Percentiles rank a stretch among this genome's conserved stretches.
These are phyloP conservation scores for Vidua chalybeata DNA, from an alignment of 2,113 vertebrate species.

Conservation along the genomic window DNA sequence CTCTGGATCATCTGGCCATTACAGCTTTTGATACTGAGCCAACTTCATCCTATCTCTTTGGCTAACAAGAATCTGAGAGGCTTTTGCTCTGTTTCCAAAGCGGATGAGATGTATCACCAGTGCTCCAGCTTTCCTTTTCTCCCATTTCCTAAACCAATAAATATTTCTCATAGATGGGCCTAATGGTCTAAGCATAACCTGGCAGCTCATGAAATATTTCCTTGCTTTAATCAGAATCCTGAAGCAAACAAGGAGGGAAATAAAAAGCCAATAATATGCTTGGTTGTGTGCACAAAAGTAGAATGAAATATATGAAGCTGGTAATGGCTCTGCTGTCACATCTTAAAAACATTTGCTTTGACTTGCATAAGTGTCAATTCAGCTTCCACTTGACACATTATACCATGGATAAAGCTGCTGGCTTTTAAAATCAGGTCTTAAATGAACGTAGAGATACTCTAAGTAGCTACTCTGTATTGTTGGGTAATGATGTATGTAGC, in stretches of 20 bases:
- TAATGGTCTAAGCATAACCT: conserved; percentile 58
- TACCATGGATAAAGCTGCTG: conserved; percentile 10
- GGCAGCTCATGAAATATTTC: conserved; percentile 58
- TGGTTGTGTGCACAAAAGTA: conserved; percentile 57
- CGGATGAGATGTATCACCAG: conserved; percentile 30
- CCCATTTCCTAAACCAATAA: conserved; percentile 61
- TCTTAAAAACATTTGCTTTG: conserved; percentile 69
- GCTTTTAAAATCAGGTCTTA: conserved; percentile 57
- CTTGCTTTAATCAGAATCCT: conserved; percentile 64
- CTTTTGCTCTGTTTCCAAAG: conserved; percentile 23
- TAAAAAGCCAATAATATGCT: conserved; percentile 66
- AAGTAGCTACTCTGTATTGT: conserved; percentile 46
- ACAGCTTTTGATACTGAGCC: conserved; percentile 15
- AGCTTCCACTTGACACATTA: conserved; percentile 52
- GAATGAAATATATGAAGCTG: conserved; percentile 69
- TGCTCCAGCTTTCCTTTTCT: conserved; percentile 16
- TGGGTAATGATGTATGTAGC: conserved; percentile 49
- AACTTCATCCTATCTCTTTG: conserved; percentile 6
- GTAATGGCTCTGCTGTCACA: conserved; percentile 66
- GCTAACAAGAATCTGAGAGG: not conserved
- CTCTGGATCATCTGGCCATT: conserved; percentile 25
- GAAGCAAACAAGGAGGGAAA: conserved; percentile 59
- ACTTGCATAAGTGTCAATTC: conserved; percentile 68
- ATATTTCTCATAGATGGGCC: conserved; percentile 40
- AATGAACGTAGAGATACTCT: not conserved